phyloP scores from a whole-genome alignment of 1,140 invertebrate genomes.

The Aphelenchoides fujianensis region DNA sequence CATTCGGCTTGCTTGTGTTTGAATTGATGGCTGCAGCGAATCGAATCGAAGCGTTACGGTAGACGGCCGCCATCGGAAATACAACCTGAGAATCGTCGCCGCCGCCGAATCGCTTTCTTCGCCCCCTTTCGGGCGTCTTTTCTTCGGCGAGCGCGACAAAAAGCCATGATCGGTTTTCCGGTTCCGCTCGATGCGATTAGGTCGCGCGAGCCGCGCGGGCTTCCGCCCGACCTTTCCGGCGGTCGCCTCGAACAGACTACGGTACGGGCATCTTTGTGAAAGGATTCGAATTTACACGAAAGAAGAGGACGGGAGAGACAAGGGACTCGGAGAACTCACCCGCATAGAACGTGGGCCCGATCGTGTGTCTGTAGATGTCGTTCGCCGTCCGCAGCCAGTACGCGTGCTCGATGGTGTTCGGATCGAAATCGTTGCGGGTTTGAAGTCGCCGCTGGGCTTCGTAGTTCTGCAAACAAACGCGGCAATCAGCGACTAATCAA shows the following conservation, averaged over 20 bases:
- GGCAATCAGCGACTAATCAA: too few species aligned
- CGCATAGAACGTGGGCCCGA: not conserved
- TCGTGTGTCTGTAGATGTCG: not conserved
- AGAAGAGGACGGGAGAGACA: too few species aligned
- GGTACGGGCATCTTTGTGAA: not conserved
- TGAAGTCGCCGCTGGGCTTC: not conserved
- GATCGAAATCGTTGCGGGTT: not conserved
- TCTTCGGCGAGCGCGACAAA: not conserved
- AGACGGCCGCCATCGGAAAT: not conserved
- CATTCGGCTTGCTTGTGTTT: too few species aligned
- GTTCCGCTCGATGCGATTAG: constrained; percentile 4
- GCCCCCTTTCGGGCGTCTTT: not conserved
- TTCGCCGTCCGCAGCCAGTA: not conserved
- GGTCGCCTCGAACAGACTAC: not conserved
- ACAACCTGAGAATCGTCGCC: not conserved
- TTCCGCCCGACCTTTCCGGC: constrained; percentile 1
- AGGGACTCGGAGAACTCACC: not conserved
- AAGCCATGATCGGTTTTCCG: constrained; percentile 2
- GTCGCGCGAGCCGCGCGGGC: not conserved
- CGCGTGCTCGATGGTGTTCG: not conserved
- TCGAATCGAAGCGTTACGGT: not conserved
- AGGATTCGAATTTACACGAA: too few species aligned
- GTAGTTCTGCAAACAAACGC: not conserved
- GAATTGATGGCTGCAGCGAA: too few species aligned
- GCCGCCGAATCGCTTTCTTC: too few species aligned